These are phyloP conservation scores for Fistularia tabacaria DNA, from an alignment of 2,797 vertebrate species.

Conservation along the genomic window DNA sequence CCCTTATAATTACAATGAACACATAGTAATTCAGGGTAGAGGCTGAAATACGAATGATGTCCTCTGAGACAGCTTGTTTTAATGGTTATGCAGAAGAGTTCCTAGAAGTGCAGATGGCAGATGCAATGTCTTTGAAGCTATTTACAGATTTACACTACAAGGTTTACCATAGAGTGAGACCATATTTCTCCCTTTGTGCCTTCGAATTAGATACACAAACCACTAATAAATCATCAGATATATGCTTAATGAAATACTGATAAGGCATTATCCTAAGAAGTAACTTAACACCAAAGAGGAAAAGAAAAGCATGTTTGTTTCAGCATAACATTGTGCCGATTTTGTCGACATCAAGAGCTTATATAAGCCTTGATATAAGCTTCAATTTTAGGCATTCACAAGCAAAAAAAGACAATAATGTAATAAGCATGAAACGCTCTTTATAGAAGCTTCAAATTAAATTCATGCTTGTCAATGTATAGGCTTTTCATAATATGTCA, in stretches of 20 bases:
- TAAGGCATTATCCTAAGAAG: constrained; percentile 21
- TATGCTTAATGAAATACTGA: constrained; percentile 16
- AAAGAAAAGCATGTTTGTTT: constrained; percentile 19
- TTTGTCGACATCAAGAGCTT: constrained; percentile 65
- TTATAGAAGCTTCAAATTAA: too few species aligned
- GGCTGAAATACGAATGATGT: constrained; percentile 77
- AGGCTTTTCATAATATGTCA: too few species aligned
- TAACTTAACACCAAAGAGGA: constrained; percentile 2
- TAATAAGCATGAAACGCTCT: not conserved
- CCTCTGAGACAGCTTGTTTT: constrained; percentile 78
- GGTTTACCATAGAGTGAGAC: constrained; percentile 64
- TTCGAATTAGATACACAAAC: constrained; percentile 45
- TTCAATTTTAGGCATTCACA: not conserved
- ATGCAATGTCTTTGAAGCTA: constrained; percentile 75
- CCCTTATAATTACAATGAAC: constrained; percentile 80
- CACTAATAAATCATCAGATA: constrained; percentile 32
- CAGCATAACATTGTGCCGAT: constrained; percentile 49
- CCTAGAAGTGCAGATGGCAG: constrained; percentile 79
- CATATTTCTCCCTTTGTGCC: constrained; percentile 57
- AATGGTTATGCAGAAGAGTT: constrained; percentile 79
- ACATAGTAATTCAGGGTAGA: constrained; percentile 78
- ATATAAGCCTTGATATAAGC: too few species aligned
- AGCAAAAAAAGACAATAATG: constrained; percentile 21
- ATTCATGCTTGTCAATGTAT: too few species aligned
- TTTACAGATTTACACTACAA: constrained; percentile 72